Base-by-base conservation (phyloP, 2,113 vertebrate genomes). In the Chloebia gouldiae region DNA sequence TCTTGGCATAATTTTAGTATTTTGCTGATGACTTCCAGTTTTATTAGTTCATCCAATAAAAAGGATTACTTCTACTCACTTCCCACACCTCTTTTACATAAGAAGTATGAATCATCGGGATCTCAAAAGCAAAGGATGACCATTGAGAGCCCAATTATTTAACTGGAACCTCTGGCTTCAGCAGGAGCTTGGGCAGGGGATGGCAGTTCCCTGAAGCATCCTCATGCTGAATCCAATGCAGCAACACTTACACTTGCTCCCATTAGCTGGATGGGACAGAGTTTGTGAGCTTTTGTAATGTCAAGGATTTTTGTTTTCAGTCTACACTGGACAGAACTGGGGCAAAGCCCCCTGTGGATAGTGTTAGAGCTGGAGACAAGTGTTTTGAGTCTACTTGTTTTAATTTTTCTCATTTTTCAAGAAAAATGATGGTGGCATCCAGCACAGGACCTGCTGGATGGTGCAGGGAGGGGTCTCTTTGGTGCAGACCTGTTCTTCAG, bases 231-330 rank as follows among this genome's bases (percentile, higher is more conserved):
- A 63, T 42, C 27, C 3, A 2, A 7, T 45, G 40, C 47, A 42
- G 49, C 33, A 76, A 28, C 19, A 9, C 4, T 18, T 64, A 40
- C 72, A 42, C 61, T 73, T 50, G 39, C 11, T 79, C 33, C 24
- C 49, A 19, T 63, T 2, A 1, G 4, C 27, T 50, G 28, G 22
- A 13, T 69, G 80, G 5, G 1, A 0, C 0, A 14, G 16, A 6
- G 4, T 39, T 72, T 59, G 25, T 33, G 56, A 87, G 60, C 13
- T 80, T 60, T 68, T 50, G 11, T 9, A 30, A 25, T 13, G 17
- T 24, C 24, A 40, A n/a, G 18, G 31, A 37, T 75, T 75, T 49
- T 68, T 69, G 63, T 82, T 70, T 84, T 39, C 50, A 23, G 16
- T 56, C 47, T 77, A 13, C 10, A 6, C 5, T 40, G 51, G 24